phyloP scores from a whole-genome alignment of 2,888 invertebrate genomes.

The Microctonus hyperodae region DNA sequence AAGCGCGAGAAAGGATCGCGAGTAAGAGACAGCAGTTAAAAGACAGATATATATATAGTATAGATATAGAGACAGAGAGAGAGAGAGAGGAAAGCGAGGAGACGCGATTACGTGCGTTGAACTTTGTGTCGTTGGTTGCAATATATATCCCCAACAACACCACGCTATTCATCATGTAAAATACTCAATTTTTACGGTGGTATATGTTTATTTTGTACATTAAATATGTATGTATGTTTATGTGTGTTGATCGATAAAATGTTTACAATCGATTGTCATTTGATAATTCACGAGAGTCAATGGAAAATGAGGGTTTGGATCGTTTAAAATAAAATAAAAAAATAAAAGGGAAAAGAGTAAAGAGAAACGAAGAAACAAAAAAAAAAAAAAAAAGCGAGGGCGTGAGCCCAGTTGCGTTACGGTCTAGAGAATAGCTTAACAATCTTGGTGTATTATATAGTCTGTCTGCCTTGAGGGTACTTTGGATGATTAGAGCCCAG shows the following conservation, averaged over 20 bases:
- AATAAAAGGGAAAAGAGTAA: slow-evolving; percentile 1
- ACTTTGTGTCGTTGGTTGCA: slow-evolving; percentile 31
- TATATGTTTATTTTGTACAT: background rate
- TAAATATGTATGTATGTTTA: background rate
- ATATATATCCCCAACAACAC: slow-evolving; percentile 19
- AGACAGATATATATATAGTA: background rate
- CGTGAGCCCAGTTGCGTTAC: slow-evolving; percentile 21
- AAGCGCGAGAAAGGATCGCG: slow-evolving; percentile 16
- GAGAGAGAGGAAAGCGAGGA: slow-evolving; percentile 19
- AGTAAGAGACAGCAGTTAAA: slow-evolving; percentile 1
- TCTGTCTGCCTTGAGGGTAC: slow-evolving; percentile 25
- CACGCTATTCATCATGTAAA: background rate
- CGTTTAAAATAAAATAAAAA: slow-evolving; percentile 22
- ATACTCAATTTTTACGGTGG: background rate
- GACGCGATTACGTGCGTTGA: slow-evolving; percentile 33
- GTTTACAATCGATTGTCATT: slow-evolving; percentile 21
- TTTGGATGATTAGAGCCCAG: slow-evolving; percentile 19
- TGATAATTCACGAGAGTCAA: slow-evolving; percentile 22
- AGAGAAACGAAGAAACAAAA: slow-evolving; percentile 8
- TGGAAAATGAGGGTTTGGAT: slow-evolving; percentile 12
- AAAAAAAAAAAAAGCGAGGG: slow-evolving; percentile 15
- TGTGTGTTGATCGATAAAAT: slow-evolving; percentile 14
- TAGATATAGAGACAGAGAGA: background rate
- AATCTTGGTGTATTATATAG: slow-evolving; percentile 19
- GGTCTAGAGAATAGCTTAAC: slow-evolving; percentile 27